A percentile compares a stretch with the other conserved stretches of the same genome.
Conservation (phyloP, 1,140 invertebrate species). For the Antheraea pernyi region DNA sequence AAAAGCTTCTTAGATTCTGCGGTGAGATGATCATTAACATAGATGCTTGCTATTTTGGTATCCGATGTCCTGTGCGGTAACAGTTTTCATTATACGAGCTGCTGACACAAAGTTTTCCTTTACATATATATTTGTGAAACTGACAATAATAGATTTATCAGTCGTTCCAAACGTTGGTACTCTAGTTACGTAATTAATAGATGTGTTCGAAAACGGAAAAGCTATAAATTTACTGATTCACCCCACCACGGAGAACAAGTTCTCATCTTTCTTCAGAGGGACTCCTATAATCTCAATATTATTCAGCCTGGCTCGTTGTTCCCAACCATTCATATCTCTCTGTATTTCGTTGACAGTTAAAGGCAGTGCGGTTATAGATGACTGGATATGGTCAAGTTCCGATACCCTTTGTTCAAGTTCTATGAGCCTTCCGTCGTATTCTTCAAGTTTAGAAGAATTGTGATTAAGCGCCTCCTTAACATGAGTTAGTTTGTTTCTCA, state of each 20-base stretch:
- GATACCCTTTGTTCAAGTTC: constrained; percentile 8
- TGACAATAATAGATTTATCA: constrained; percentile 22
- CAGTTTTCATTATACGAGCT: constrained; percentile 14
- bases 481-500: constrained; percentile 19
- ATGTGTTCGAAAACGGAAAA: not conserved
- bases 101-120: constrained; percentile 26
- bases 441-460: constrained; percentile 9
- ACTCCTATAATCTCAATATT: constrained; percentile 21
- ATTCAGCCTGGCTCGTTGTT: constrained; percentile 20
- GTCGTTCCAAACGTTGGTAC: constrained; percentile 11
- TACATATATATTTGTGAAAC: constrained; percentile 22
- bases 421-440: constrained; percentile 12
- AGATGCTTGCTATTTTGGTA: constrained; percentile 1
- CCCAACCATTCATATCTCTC: not conserved
- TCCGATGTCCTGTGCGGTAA: constrained; percentile 16
- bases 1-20: constrained; percentile 15
- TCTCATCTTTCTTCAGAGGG: constrained; percentile 21
- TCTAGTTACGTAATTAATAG: constrained; percentile 21
- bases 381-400: constrained; percentile 7
- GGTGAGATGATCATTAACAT: constrained; percentile 21
- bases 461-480: constrained; percentile 16
- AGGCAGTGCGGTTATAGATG: not conserved
- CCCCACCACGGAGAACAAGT: constrained; percentile 13
- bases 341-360: constrained; percentile 2
- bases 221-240: constrained; percentile 9